These are phyloP conservation scores for Syngnathus scovelli DNA, from an alignment of 2,113 vertebrate species.

Conservation along the genomic window DNA sequence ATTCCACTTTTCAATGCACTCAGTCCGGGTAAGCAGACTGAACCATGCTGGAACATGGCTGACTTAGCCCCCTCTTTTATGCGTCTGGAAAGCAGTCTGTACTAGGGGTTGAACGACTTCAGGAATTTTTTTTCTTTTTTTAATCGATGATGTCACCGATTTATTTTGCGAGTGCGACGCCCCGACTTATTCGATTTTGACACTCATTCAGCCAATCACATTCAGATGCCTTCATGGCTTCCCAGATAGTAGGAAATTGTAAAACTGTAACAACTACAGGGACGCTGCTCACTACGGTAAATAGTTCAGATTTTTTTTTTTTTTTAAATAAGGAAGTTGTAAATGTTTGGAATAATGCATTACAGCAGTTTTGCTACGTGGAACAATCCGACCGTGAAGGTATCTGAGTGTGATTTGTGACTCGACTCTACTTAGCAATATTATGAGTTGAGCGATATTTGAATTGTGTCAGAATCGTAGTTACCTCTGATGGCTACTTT, in stretches of 20 bases:
- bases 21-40: constrained; percentile 62
- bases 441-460: too few relatives aligned
- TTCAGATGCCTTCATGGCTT: background rate
- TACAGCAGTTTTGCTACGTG: too few relatives aligned
- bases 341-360: too few relatives aligned
- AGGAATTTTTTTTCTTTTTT: background rate
- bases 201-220: background rate
- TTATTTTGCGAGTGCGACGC: background rate
- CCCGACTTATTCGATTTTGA: too few relatives aligned
- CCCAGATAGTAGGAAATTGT: too few relatives aligned
- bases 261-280: background rate
- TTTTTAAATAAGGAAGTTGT: too few relatives aligned
- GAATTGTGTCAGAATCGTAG: too few relatives aligned
- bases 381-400: too few relatives aligned
- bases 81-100: constrained; percentile 56
- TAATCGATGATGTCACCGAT: background rate
- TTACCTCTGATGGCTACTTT: too few relatives aligned
- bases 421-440: too few relatives aligned
- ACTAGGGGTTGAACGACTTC: constrained; percentile 35
- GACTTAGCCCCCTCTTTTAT: constrained; percentile 75
- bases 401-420: too few relatives aligned
- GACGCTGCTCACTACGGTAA: background rate
- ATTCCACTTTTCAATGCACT: constrained; percentile 68
- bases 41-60: constrained; percentile 72
- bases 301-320: background rate